These are phyloP conservation scores for Ceratotherium simum DNA, from an alignment of 2,113 vertebrate genomes.

Conservation along the genomic window DNA sequence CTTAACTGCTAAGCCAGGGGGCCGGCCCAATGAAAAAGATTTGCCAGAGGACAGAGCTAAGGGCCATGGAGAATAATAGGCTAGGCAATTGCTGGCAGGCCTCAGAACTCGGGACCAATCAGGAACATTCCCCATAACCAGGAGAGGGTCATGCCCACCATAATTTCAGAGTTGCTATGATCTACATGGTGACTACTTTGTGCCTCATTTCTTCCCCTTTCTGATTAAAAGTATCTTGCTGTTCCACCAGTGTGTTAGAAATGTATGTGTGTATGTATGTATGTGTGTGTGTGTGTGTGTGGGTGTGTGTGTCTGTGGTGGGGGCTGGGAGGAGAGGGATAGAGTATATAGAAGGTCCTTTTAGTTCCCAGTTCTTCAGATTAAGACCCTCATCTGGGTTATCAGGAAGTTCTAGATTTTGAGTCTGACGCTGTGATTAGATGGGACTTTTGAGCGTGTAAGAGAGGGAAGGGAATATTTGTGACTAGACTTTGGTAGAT, in stretches of 20 bases:
- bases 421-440: neutral
- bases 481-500: neutral
- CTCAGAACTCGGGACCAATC: neutral
- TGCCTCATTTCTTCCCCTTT: neutral
- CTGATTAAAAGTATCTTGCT: neutral
- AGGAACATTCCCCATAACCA: neutral
- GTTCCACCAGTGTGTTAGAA: neutral
- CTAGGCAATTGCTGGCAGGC: neutral
- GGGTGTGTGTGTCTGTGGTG: too few relatives aligned
- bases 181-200: neutral
- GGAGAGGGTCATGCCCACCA: neutral
- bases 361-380: neutral
- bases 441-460: neutral
- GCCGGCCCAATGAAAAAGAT: neutral
- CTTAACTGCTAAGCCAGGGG: too few relatives aligned
- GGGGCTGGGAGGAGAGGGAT: fast-evolving
- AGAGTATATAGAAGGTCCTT: neutral
- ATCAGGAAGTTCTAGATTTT: neutral
- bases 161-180: neutral
- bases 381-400: neutral
- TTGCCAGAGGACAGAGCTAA: neutral
- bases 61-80: neutral
- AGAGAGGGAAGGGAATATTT: neutral
- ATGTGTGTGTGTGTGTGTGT: too few relatives aligned
- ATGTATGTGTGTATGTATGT: too few relatives aligned